phyloP scores from a whole-genome alignment of 2,797 vertebrate genomes.

The Lutjanus argentimaculatus region DNA sequence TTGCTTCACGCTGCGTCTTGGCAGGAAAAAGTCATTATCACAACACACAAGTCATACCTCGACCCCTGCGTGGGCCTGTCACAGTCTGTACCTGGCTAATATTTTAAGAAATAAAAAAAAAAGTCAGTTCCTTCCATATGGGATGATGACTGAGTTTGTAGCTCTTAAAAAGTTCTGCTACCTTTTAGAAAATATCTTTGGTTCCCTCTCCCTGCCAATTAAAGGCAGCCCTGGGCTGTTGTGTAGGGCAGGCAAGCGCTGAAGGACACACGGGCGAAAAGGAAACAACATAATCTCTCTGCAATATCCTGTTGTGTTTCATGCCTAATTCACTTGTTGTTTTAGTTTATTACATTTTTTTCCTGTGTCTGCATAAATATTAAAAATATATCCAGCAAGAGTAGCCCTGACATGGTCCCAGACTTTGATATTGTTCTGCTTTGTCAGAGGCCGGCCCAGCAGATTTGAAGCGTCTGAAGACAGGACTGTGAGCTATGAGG shows the following conservation, averaged over 20 bases:
- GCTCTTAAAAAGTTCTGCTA: conserved; percentile 54
- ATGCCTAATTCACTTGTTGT: conserved; percentile 89
- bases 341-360: conserved; percentile 84
- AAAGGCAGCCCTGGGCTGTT: conserved; percentile 81
- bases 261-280: conserved; percentile 84
- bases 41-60: conserved; percentile 68
- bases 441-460: conserved; percentile 85
- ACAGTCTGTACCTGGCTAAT: conserved; percentile 73
- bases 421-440: conserved; percentile 90
- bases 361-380: conserved; percentile 93
- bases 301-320: conserved; percentile 99
- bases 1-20: conserved; percentile 83
- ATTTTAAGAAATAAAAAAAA: conserved; percentile 64
- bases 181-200: conserved; percentile 68
- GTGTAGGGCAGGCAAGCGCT: conserved; percentile 76
- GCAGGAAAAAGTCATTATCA: conserved; percentile 86
- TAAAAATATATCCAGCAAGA: conserved; percentile 94
- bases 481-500: conserved; percentile 77
- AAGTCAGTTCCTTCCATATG: conserved; percentile 60
- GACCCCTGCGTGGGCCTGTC: conserved; percentile 79
- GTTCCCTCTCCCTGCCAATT: conserved; percentile 79
- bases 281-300: conserved; percentile 96
- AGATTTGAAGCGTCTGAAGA: conserved; percentile 90
- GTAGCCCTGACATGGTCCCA: conserved; percentile 88
- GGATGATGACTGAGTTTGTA: conserved; percentile 39